phyloP scores from a whole-genome alignment of 2,888 invertebrate species.

The Creontiades dilutus region DNA sequence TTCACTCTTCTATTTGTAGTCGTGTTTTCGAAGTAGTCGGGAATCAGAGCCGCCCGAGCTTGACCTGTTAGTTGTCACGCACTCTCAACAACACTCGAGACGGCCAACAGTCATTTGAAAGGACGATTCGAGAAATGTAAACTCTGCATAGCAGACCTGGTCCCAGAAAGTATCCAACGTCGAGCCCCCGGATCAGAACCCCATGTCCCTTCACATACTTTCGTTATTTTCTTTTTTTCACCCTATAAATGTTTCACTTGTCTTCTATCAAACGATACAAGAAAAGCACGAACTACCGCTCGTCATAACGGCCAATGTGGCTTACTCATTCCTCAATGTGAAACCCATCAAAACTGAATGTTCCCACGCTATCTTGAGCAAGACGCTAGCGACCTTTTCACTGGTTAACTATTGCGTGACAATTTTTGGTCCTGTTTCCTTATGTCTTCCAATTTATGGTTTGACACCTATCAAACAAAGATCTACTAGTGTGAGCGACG shows the following conservation, averaged over 20 bases:
- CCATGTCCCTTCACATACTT: neutral
- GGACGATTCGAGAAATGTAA: conserved; percentile 1
- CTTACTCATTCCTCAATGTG: neutral
- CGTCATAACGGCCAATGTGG: conserved; percentile 9
- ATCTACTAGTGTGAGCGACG: too few species aligned
- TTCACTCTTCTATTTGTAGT: conserved; percentile 35
- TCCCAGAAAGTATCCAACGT: neutral
- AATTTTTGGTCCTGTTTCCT: too few species aligned
- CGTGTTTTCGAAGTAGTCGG: conserved; percentile 23
- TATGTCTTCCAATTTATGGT: too few species aligned
- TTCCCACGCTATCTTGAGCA: neutral
- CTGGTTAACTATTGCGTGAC: too few species aligned
- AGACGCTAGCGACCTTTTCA: too few species aligned
- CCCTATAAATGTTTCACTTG: conserved; percentile 11
- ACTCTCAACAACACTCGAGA: conserved; percentile 41
- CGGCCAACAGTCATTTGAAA: neutral
- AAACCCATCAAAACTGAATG: neutral
- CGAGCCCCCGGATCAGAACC: neutral
- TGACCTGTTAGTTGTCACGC: conserved; percentile 43
- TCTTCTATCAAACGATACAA: neutral
- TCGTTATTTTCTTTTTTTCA: neutral
- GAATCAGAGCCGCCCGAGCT: conserved; percentile 17
- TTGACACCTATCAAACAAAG: too few species aligned
- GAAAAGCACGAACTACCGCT: conserved; percentile 27
- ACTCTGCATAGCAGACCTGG: conserved; percentile 13